These are phyloP conservation scores for Hippopotamyrus pictus DNA, from an alignment of 2,797 vertebrate genomes.

Conservation along the genomic window DNA sequence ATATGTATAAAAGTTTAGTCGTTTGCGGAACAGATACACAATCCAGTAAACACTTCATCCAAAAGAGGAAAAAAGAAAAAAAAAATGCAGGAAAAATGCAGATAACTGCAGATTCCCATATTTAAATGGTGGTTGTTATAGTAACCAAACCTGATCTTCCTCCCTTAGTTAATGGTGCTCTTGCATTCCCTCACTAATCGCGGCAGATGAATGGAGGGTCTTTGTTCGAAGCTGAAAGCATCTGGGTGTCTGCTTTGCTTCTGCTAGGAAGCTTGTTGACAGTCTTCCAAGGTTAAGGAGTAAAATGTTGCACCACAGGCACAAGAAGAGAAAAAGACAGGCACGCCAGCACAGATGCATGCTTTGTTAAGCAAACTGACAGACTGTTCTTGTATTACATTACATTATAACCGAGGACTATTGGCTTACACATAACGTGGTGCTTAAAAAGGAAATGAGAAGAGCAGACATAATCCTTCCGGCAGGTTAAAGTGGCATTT, in stretches of 20 bases:
- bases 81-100: background rate
- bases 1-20: background rate
- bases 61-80: background rate
- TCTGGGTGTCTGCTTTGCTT: slow-evolving; percentile 20
- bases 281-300: background rate
- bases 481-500: background rate
- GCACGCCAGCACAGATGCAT: background rate
- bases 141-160: slow-evolving; percentile 29
- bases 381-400: background rate
- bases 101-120: slow-evolving; percentile 15
- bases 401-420: background rate
- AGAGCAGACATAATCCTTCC: background rate
- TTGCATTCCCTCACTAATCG: background rate
- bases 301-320: slow-evolving; percentile 18
- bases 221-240: slow-evolving; percentile 35
- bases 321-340: slow-evolving; percentile 25
- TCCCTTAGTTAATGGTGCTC: slow-evolving; percentile 12
- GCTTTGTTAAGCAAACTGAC: background rate
- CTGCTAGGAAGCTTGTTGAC: slow-evolving; percentile 9
- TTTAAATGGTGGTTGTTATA: slow-evolving; percentile 26
- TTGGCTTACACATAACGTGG: background rate
- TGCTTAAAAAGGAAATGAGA: background rate
- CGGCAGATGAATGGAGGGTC: slow-evolving; percentile 21
- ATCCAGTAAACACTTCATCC: background rate
- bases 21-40: background rate